phyloP scores from a whole-genome alignment of 2,797 vertebrate species.

The Vireo griseus region DNA sequence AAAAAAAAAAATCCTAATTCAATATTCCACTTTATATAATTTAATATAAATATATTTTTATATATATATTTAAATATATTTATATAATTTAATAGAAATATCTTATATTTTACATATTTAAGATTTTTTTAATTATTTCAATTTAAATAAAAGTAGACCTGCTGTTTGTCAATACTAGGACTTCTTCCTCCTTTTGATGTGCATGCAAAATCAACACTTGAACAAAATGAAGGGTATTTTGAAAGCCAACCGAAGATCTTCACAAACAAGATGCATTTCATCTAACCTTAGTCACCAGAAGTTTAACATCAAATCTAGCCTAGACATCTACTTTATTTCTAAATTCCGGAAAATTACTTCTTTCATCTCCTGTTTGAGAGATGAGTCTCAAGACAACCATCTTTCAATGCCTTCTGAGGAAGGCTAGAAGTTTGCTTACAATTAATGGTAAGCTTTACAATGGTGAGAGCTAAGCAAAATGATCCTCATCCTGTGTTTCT shows the following conservation, averaged over 20 bases:
- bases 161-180: background rate
- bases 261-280: background rate
- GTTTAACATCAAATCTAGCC: background rate
- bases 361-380: background rate
- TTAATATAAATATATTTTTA: too few relatives aligned
- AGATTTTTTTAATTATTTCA: background rate
- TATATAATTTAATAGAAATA: too few relatives aligned
- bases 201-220: background rate
- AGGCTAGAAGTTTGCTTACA: background rate
- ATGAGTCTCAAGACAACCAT: background rate
- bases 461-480: background rate
- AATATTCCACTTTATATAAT: background rate
- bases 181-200: background rate
- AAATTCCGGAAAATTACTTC: background rate
- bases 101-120: background rate
- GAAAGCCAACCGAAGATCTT: background rate
- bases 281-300: background rate
- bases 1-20: background rate
- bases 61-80: too few relatives aligned
- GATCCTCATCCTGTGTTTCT: background rate
- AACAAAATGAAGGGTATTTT: background rate
- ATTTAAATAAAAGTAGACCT: background rate
- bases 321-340: background rate
- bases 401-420: background rate
- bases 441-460: background rate